Evolutionary conservation across 2,888 invertebrate species (phyloP).

Genomic region (Stegana nigrithorax): DNA sequence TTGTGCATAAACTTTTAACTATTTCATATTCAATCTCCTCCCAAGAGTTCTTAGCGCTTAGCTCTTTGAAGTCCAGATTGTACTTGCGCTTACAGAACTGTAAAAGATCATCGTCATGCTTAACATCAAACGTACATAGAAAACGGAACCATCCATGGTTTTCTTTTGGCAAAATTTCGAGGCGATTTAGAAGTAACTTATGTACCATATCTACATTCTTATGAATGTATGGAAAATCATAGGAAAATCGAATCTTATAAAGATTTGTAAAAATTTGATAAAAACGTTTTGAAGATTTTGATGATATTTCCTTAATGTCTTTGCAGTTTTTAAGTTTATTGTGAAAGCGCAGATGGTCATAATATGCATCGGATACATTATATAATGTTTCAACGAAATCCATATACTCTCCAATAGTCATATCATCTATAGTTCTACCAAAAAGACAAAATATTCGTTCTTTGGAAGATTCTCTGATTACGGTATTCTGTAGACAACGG

Average conservation of each 20-base stretch:
- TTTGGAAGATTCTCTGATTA: slow-evolving; percentile 36
- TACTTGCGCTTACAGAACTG: slow-evolving; percentile 36
- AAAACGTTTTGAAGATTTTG: slow-evolving; percentile 28
- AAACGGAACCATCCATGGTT: slow-evolving; percentile 48
- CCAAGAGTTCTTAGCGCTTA: neutral
- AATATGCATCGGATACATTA: slow-evolving; percentile 44
- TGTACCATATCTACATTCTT: neutral
- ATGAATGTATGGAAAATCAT: too few species aligned
- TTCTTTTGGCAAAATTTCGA: slow-evolving; percentile 31
- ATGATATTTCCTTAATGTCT: neutral
- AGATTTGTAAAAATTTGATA: slow-evolving; percentile 36
- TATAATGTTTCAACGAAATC: slow-evolving; percentile 52
- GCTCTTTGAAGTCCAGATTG: slow-evolving; percentile 26
- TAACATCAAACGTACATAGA: slow-evolving; percentile 33
- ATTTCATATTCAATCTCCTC: slow-evolving; percentile 27
- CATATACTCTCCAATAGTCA: slow-evolving; percentile 50
- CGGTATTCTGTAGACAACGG: slow-evolving; percentile 46
- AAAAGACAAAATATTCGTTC: slow-evolving; percentile 30
- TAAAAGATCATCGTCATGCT: neutral
- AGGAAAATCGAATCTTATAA: too few species aligned
- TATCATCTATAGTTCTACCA: slow-evolving; percentile 33
- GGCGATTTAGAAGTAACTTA: neutral
- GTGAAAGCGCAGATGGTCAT: slow-evolving; percentile 1
- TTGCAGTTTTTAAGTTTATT: neutral
- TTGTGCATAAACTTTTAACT: slow-evolving; percentile 29